Percentiles rank a stretch among this genome's conserved stretches.
These are phyloP conservation scores for cattle (Bos taurus) DNA, from an alignment of 2,113 vertebrate species.

Conservation along the genomic window DNA sequence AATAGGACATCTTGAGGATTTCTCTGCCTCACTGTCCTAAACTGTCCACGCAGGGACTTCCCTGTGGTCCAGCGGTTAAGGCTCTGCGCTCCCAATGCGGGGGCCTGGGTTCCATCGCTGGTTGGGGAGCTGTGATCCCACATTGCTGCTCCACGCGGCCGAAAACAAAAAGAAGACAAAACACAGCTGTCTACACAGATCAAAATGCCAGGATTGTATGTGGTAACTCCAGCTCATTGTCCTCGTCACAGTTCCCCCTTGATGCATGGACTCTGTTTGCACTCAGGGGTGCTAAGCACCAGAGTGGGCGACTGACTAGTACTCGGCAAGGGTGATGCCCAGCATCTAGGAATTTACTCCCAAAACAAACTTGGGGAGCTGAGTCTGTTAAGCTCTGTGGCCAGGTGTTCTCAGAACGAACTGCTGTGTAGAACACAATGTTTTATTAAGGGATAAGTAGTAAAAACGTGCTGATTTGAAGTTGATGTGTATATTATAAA, in stretches of 20 bases:
- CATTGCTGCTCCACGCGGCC: accelerated
- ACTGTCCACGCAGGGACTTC: no score
- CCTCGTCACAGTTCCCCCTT: accelerated
- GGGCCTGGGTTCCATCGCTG: background rate
- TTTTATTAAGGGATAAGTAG: background rate
- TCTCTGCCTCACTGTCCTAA: background rate
- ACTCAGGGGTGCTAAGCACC: accelerated
- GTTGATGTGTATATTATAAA: background rate
- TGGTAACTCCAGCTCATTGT: background rate
- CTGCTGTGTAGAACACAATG: background rate
- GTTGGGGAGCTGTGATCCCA: background rate
- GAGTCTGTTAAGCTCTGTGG: background rate
- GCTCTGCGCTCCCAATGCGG: background rate
- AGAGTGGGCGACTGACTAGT: accelerated
- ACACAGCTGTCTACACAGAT: background rate
- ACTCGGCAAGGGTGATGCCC: no score
- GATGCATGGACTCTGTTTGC: accelerated
- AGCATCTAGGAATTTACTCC: background rate
- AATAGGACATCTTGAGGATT: background rate
- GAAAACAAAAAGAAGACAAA: background rate
- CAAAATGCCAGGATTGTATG: background rate
- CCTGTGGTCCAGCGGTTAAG: background rate
- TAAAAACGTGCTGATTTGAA: background rate
- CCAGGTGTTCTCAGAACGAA: background rate
- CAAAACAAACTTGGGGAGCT: background rate